Evolutionary conservation across 2,797 vertebrate species (phyloP), one percentile per base, ranked within the genome.

Genomic region (Lithobates pipiens): DNA sequence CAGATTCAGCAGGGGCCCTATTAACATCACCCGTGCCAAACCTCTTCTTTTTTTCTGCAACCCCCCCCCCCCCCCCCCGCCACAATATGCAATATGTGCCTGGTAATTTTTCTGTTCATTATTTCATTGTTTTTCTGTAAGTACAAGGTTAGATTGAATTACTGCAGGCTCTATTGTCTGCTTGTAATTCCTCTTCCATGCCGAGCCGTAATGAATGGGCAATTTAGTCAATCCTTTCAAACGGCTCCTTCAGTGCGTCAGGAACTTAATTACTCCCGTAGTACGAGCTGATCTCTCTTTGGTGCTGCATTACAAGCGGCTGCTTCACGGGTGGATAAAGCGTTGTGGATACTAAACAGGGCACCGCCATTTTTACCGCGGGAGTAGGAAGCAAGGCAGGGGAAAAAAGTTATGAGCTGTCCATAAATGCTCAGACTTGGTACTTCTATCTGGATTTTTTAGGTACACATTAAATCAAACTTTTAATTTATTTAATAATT

Each of bases 141-240:
- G 93, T 99, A 99, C 96, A 97, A 97, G 96, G 95, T 96, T 95
- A 98, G 96, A 98, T 98, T 99, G 96, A 98, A 99, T 99, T 97
- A 97, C 96, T 96, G 95, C 94, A 91, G 94, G 95, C 97, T 94
- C 95, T 94, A 96, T 96, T 93, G 96, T 98, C 96, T 98, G 96
- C 95, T 96, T 96, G 95, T 95, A 96, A 96, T 96, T 95, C 95
- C 95, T 95, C 94, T 95, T 95, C 94, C 95, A 94, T 95, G 95
- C 94, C 91, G 93, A 44, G 93, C 95, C 93, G 92, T 98, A 99
- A 98, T 99, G 95, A 98, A 98, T 98, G 97, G 95, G 95, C 97
- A 99, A 99, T 98, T 97, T 98, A 96, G 95, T 96, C 95, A 96
- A 96, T 97, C 95, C 96, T 97, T 95, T 94, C 96, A 96, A 96